phyloP scores from a whole-genome alignment of 2,113 vertebrate species.

The Gopherus flavomarginatus region DNA sequence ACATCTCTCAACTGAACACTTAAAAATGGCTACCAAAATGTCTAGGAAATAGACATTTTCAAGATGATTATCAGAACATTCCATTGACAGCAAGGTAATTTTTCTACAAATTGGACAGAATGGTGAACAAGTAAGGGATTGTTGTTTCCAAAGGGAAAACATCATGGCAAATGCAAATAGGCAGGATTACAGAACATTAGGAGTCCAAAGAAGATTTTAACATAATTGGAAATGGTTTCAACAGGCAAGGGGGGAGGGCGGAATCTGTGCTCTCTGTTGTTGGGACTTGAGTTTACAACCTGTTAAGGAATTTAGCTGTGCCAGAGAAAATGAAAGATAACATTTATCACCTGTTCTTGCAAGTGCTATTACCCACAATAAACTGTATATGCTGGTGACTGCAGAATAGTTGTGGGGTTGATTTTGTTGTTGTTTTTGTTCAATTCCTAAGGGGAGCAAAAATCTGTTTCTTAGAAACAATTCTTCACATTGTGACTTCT shows the following conservation, averaged over 20 bases:
- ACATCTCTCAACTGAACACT: slow-evolving; percentile 12
- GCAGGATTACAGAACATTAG: slow-evolving; percentile 70
- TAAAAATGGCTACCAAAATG: slow-evolving; percentile 2
- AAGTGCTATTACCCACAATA: not conserved
- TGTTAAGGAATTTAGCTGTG: slow-evolving; percentile 8
- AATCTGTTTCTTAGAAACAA: not conserved
- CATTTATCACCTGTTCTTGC: not conserved
- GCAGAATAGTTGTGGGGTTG: not conserved
- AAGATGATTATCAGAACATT: slow-evolving; percentile 22
- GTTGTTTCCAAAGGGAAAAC: slow-evolving; percentile 66
- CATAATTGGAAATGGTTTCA: slow-evolving; percentile 71
- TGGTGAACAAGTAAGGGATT: slow-evolving; percentile 48
- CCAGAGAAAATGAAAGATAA: not conserved
- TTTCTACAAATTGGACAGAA: slow-evolving; percentile 55
- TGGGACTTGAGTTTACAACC: slow-evolving; percentile 30
- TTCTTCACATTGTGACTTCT: not conserved
- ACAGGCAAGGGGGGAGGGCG: not conserved
- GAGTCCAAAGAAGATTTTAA: slow-evolving; percentile 70
- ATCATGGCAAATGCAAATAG: slow-evolving; percentile 69
- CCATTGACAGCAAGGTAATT: slow-evolving; percentile 51
- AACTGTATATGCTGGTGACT: not conserved
- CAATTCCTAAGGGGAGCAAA: not conserved
- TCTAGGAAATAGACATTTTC: slow-evolving; percentile 34
- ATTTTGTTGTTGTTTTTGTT: not conserved
- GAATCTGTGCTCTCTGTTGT: slow-evolving; percentile 43